Conservation (phyloP, 2,113 vertebrate genomes). For the Vidua chalybeata region DNA sequence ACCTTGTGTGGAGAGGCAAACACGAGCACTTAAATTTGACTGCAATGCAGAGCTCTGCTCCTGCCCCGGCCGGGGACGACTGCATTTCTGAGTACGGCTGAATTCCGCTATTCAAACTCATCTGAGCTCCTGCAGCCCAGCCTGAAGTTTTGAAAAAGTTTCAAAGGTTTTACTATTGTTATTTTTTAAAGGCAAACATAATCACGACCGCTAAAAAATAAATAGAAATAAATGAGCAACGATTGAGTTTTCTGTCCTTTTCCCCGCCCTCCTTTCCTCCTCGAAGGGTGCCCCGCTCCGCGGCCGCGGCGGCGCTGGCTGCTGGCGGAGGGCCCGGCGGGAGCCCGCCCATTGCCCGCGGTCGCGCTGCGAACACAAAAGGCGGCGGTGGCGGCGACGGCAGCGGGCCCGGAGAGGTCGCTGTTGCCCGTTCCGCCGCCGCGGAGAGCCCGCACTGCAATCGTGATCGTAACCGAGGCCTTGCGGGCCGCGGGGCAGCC, state of each 20-base stretch:
- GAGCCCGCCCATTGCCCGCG: conserved; percentile 49
- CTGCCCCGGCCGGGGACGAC: neutral
- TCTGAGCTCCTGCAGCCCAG: neutral
- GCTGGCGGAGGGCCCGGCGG: neutral
- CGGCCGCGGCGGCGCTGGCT: neutral
- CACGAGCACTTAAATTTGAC: neutral
- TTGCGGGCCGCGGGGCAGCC: conserved; percentile 74
- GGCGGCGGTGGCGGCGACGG: conserved; percentile 49
- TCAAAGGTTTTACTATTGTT: neutral
- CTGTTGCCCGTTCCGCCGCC: conserved; percentile 72
- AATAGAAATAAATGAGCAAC: neutral
- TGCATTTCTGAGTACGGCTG: neutral
- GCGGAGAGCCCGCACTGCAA: conserved; percentile 81
- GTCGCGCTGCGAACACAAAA: conserved; percentile 70
- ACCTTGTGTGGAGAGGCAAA: neutral
- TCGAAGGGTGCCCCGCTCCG: neutral
- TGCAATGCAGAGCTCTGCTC: neutral
- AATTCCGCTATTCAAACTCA: neutral
- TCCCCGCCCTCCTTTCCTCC: neutral
- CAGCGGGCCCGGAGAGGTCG: conserved; percentile 74
- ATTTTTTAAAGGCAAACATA: neutral
- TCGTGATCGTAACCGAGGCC: conserved; percentile 97
- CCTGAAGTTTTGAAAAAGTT: neutral
- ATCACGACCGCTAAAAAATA: neutral
- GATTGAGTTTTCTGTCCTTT: neutral